phyloP scores from a whole-genome alignment of 2,888 invertebrate genomes.

The Hartigia nigra region DNA sequence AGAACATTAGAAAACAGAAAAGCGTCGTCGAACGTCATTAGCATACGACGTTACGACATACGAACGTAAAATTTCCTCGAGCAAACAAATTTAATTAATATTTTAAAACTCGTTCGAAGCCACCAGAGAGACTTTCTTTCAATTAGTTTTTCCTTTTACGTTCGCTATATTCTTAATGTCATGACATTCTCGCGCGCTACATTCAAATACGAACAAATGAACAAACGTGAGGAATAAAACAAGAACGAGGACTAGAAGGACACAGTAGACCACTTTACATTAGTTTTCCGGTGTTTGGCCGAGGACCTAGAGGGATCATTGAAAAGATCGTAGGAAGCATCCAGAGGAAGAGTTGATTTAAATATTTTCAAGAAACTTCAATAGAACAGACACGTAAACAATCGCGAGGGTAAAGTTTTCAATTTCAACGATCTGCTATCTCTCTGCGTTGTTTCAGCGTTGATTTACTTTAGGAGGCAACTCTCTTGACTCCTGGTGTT shows the following conservation, averaged over 20 bases:
- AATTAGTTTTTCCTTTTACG: neutral
- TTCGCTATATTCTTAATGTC: neutral
- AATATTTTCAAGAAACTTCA: neutral
- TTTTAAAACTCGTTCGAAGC: too few species aligned
- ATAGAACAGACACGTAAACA: constrained; percentile 5
- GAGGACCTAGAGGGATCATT: too few species aligned
- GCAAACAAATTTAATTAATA: too few species aligned
- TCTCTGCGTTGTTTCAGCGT: constrained; percentile 8
- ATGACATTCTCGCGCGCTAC: neutral
- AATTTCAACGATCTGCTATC: constrained; percentile 26
- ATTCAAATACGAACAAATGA: neutral
- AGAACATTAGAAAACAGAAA: neutral
- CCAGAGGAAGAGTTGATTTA: neutral
- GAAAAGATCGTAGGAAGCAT: neutral
- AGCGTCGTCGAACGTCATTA: neutral
- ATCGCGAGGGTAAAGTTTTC: constrained; percentile 33
- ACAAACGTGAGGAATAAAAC: neutral
- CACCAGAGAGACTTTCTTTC: too few species aligned
- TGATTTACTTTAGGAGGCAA: neutral
- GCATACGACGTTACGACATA: neutral
- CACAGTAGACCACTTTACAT: too few species aligned
- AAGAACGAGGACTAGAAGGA: neutral
- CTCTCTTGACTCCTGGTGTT: neutral
- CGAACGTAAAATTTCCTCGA: neutral
- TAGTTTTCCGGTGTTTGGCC: too few species aligned